These are phyloP conservation scores for Drosophila prosaltans DNA, from an alignment of 1,140 invertebrate species.

Conservation along the genomic window DNA sequence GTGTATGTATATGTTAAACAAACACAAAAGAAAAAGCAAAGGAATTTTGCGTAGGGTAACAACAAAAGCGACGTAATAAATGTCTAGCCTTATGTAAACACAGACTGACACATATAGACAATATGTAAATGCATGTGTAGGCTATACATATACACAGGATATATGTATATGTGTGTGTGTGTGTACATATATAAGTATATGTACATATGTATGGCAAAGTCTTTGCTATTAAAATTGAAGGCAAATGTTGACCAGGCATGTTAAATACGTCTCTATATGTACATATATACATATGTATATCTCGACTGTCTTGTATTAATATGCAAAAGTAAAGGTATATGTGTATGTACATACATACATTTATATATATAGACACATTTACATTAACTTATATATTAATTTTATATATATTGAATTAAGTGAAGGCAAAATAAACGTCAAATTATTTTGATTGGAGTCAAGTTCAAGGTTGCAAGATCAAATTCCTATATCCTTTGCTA, in stretches of 20 bases:
- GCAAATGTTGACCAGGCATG: conserved; percentile 2
- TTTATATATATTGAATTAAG: too few relatives aligned
- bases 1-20: background rate
- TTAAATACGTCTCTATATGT: background rate
- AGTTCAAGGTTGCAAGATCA: background rate
- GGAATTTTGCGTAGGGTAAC: background rate
- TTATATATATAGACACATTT: background rate
- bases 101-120: conserved; percentile 5
- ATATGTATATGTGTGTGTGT: conserved; percentile 3
- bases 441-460: background rate
- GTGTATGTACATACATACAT: background rate
- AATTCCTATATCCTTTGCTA: background rate
- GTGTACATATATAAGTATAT: background rate
- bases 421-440: too few relatives aligned
- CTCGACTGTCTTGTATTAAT: too few relatives aligned
- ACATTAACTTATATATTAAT: background rate
- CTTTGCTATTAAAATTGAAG: conserved; percentile 9
- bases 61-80: conserved; percentile 28
- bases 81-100: conserved; percentile 68
- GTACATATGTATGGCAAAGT: background rate
- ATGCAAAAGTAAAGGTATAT: too few relatives aligned
- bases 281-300: too few relatives aligned
- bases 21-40: background rate
- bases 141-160: background rate
- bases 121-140: conserved; percentile 5